Percentiles rank a stretch among this genome's conserved stretches.
phyloP scores from a whole-genome alignment of 2,797 vertebrate species.

The Hemibagrus guttatus region DNA sequence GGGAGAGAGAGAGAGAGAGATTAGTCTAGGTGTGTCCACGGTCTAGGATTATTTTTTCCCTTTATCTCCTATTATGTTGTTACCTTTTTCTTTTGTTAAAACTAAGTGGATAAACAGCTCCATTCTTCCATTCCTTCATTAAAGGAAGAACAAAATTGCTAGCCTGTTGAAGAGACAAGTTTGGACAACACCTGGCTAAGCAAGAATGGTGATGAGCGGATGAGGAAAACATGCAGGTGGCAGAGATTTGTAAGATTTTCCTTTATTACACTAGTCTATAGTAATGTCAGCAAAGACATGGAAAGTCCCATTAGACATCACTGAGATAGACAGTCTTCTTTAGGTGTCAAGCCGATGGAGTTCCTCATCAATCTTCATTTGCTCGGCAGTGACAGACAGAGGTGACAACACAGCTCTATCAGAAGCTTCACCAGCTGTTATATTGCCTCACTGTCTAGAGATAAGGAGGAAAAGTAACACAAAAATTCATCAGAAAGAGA shows the following conservation, averaged over 20 bases:
- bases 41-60: too few relatives aligned
- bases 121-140: background rate
- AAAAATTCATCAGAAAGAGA: too few relatives aligned
- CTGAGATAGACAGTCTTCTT: conserved; percentile 27
- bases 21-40: too few relatives aligned
- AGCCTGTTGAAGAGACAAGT: conserved; percentile 1
- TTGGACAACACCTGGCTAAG: background rate
- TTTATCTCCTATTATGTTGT: too few relatives aligned
- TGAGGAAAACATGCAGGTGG: conserved; percentile 21
- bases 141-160: background rate
- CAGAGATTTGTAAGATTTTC: conserved; percentile 36
- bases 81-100: too few relatives aligned
- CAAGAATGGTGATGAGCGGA: background rate
- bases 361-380: conserved; percentile 45
- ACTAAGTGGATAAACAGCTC: background rate
- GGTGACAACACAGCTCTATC: conserved; percentile 21
- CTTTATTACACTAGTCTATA: conserved; percentile 34
- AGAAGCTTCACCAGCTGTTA: background rate
- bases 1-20: too few relatives aligned
- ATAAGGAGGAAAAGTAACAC: too few relatives aligned
- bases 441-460: too few relatives aligned
- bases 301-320: conserved; percentile 24
- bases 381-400: conserved; percentile 32
- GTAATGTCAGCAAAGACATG: conserved; percentile 20
- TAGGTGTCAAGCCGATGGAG: conserved; percentile 6